These are phyloP conservation scores for Hyposmocoma kahamanoa DNA, from an alignment of 1,140 invertebrate species.

Conservation along the genomic window DNA sequence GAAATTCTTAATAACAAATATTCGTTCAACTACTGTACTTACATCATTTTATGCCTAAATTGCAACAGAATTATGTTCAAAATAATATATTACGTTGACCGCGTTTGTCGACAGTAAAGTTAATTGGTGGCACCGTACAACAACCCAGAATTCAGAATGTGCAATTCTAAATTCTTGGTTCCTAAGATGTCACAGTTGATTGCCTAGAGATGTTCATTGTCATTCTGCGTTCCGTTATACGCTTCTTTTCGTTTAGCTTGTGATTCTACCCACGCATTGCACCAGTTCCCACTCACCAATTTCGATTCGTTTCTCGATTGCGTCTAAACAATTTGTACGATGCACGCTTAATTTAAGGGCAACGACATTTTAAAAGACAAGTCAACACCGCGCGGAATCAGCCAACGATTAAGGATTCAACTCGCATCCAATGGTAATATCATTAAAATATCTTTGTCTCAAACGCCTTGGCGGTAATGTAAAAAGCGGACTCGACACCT, in stretches of 20 bases:
- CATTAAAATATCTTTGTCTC: constrained; percentile 70
- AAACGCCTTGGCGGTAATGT: constrained; percentile 53
- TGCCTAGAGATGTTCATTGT: constrained; percentile 33
- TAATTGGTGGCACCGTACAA: too few species aligned
- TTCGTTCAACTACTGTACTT: too few species aligned
- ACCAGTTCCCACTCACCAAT: constrained; percentile 55
- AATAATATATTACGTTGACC: too few species aligned
- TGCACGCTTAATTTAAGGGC: constrained; percentile 62
- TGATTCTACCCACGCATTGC: constrained; percentile 56
- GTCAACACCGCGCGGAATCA: constrained; percentile 39
- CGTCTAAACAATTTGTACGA: constrained; percentile 58
- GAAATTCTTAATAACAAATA: too few species aligned
- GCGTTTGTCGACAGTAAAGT: too few species aligned
- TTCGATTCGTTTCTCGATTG: constrained; percentile 53
- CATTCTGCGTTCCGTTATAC: constrained; percentile 35
- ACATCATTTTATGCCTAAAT: too few species aligned
- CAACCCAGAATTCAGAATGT: constrained; percentile 30
- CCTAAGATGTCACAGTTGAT: constrained; percentile 43
- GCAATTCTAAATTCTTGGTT: constrained; percentile 30
- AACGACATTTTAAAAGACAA: constrained; percentile 52
- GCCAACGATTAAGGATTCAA: constrained; percentile 63
- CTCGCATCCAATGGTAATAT: constrained; percentile 63
- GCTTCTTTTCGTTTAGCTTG: constrained; percentile 60
- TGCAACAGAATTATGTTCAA: too few species aligned
- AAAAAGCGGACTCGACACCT: constrained; percentile 49